Evolutionary conservation across 2,888 invertebrate genomes (phyloP).

Genomic region (Buathra laborator): DNA sequence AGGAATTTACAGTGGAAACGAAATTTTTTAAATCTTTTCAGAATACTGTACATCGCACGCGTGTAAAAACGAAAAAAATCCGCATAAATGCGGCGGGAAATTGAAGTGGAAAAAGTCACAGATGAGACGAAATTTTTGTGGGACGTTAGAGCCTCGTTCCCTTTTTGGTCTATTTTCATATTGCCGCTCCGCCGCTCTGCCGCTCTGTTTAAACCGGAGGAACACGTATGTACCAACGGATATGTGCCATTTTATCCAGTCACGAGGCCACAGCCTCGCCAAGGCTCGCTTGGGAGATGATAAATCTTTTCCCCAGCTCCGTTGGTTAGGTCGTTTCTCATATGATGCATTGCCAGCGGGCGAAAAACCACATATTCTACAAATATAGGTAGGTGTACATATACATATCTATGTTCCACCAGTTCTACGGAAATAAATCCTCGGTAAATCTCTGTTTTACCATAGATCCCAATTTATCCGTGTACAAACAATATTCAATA

Average conservation of each 20-base stretch:
- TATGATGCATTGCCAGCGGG: constrained; percentile 27
- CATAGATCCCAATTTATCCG: background rate
- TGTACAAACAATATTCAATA: constrained; percentile 5
- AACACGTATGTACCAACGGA: constrained; percentile 13
- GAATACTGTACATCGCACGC: no score
- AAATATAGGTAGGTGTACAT: background rate
- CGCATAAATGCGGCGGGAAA: no score
- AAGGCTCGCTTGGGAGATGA: constrained; percentile 30
- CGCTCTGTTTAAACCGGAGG: background rate
- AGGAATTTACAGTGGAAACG: no score
- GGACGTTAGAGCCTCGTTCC: background rate
- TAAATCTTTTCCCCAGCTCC: constrained; percentile 23
- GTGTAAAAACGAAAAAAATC: no score
- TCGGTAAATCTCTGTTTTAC: constrained; percentile 1
- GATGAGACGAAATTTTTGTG: background rate
- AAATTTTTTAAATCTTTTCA: no score
- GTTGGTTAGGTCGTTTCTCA: constrained; percentile 4
- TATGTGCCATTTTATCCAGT: background rate
- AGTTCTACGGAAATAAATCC: constrained; percentile 10
- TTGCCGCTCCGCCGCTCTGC: no score
- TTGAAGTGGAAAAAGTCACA: background rate
- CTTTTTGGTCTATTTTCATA: background rate
- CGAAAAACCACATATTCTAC: constrained; percentile 22
- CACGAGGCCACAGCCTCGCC: constrained; percentile 10
- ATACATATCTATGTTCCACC: background rate